phyloP scores from a whole-genome alignment of 2,797 vertebrate genomes.

The Rhodeus uyekii region DNA sequence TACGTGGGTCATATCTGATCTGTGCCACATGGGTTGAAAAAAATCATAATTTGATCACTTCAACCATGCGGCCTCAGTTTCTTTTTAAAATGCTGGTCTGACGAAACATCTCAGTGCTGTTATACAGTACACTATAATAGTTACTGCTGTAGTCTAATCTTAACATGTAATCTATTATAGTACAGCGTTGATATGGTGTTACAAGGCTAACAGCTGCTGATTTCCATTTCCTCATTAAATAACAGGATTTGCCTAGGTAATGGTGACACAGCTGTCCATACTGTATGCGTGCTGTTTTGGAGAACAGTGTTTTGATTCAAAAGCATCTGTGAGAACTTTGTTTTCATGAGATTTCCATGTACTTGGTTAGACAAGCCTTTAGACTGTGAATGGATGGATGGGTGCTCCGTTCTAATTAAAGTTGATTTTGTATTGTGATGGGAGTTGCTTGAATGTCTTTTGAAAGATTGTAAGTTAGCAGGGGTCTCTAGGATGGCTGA shows the following conservation, averaged over 20 bases:
- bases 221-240: neutral
- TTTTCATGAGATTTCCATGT: neutral
- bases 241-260: neutral
- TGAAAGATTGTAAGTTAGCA: conserved; percentile 9
- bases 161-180: neutral
- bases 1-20: too few species aligned
- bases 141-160: neutral
- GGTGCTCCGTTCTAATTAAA: neutral
- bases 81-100: neutral
- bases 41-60: too few species aligned
- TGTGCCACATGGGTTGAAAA: too few species aligned
- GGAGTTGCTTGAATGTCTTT: conserved; percentile 1
- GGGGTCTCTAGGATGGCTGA: conserved; percentile 40
- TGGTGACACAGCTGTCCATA: neutral
- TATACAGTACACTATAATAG: neutral
- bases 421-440: neutral
- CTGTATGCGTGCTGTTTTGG: neutral
- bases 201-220: neutral
- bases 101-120: neutral
- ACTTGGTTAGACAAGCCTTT: neutral
- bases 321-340: neutral
- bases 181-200: neutral
- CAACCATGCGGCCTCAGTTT: too few species aligned
- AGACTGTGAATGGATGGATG: neutral
- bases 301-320: neutral